Percentiles rank a stretch among this genome's conserved stretches.
Conservation (phyloP, 2,888 invertebrate species). For the Morpho deidamia region DNA sequence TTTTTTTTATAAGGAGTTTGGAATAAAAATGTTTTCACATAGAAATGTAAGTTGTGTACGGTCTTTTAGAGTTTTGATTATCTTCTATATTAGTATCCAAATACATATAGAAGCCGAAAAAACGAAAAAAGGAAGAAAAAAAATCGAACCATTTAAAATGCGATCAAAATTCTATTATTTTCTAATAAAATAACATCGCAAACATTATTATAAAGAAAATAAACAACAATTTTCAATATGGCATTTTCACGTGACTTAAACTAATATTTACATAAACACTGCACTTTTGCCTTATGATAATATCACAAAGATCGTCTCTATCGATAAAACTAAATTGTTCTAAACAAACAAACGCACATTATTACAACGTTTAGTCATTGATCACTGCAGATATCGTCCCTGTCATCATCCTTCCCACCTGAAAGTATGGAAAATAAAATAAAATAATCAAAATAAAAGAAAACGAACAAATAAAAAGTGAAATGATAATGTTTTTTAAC, state of each 20-base stretch:
- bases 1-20: too few species aligned
- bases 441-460: conserved; percentile 44
- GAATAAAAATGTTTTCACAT: too few species aligned
- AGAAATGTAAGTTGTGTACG: too few species aligned
- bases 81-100: too few species aligned
- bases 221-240: conserved; percentile 53
- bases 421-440: conserved; percentile 67
- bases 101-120: neutral
- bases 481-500: conserved; percentile 7
- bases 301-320: conserved; percentile 74
- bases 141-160: conserved; percentile 20
- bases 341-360: conserved; percentile 42
- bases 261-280: conserved; percentile 66
- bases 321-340: conserved; percentile 49
- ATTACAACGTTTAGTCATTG: conserved; percentile 53
- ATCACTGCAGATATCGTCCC: conserved; percentile 64
- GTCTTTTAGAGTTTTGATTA: too few species aligned
- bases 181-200: conserved; percentile 36
- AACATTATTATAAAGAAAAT: conserved; percentile 48
- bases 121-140: conserved; percentile 1
- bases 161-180: conserved; percentile 26
- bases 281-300: conserved; percentile 66
- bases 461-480: conserved; percentile 28
- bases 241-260: conserved; percentile 58
- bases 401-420: conserved; percentile 72